Evolutionary conservation across 2,888 invertebrate genomes (phyloP).

Genomic region (Anarsia innoxiella): DNA sequence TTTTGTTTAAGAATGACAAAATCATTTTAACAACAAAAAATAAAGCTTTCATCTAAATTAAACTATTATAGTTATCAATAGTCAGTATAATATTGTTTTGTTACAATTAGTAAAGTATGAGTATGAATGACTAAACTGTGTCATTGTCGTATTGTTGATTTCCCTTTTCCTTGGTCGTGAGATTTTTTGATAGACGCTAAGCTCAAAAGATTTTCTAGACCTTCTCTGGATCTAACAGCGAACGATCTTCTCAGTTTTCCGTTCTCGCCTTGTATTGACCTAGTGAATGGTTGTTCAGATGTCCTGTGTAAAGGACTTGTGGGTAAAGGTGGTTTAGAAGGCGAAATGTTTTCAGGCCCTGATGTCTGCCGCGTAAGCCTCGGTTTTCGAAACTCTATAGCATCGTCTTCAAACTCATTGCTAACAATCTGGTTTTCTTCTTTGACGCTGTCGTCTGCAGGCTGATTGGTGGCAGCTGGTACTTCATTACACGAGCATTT

Average conservation of each 20-base stretch:
- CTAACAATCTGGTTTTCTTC: no score
- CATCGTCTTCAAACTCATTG: constrained; percentile 27
- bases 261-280: constrained; percentile 43
- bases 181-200: constrained; percentile 48
- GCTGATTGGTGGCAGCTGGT: constrained; percentile 27
- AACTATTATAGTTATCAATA: no score
- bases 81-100: no score
- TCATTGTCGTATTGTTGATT: no score
- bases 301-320: constrained; percentile 30
- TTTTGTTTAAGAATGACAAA: no score
- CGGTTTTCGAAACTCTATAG: constrained; percentile 47
- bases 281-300: constrained; percentile 50
- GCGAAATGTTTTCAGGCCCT: constrained; percentile 34
- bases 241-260: constrained; percentile 63
- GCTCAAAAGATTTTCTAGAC: constrained; percentile 58
- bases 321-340: no score
- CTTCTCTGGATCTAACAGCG: constrained; percentile 62
- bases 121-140: no score
- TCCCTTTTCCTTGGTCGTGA: constrained; percentile 42
- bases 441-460: constrained; percentile 16
- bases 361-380: constrained; percentile 38
- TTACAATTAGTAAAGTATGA: no score
- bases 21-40: no score
- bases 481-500: constrained; percentile 75
- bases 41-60: no score